Conservation (phyloP, 2,113 vertebrate genomes). For the Tragulus kanchil region DNA sequence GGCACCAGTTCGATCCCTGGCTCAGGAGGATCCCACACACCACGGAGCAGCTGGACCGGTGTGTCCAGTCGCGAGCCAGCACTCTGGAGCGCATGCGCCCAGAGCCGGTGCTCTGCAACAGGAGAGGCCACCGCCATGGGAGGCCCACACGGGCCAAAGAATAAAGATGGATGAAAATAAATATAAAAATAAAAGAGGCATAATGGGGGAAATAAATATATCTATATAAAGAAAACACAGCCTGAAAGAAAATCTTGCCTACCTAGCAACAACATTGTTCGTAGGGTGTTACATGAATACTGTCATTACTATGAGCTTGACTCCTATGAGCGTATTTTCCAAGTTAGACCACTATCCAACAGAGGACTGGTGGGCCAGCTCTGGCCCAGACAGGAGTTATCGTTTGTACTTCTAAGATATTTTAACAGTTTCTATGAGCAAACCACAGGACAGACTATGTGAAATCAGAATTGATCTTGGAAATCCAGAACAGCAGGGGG, state of each 20-base stretch:
- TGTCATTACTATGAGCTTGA: background rate
- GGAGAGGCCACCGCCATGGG: too few species aligned
- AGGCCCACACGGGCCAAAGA: too few species aligned
- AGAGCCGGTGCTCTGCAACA: too few species aligned
- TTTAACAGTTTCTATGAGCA: background rate
- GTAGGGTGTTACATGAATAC: background rate
- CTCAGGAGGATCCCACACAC: too few species aligned
- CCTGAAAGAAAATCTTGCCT: background rate
- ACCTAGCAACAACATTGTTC: background rate
- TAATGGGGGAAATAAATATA: too few species aligned
- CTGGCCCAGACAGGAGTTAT: background rate
- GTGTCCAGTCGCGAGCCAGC: too few species aligned
- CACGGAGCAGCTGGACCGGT: too few species aligned
- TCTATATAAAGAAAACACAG: background rate
- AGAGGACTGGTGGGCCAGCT: background rate
- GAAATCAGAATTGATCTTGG: constrained; percentile 4
- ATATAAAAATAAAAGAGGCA: too few species aligned
- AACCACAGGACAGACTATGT: background rate
- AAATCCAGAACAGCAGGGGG: constrained; percentile 20
- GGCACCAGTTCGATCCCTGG: too few species aligned
- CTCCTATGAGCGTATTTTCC: background rate
- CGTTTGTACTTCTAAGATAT: background rate
- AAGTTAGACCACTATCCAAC: background rate
- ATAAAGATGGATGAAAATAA: too few species aligned
- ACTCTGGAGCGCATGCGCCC: too few species aligned